Evolutionary conservation across 2,888 invertebrate species (phyloP).

Genomic region (Hypselothyrea guttata): DNA sequence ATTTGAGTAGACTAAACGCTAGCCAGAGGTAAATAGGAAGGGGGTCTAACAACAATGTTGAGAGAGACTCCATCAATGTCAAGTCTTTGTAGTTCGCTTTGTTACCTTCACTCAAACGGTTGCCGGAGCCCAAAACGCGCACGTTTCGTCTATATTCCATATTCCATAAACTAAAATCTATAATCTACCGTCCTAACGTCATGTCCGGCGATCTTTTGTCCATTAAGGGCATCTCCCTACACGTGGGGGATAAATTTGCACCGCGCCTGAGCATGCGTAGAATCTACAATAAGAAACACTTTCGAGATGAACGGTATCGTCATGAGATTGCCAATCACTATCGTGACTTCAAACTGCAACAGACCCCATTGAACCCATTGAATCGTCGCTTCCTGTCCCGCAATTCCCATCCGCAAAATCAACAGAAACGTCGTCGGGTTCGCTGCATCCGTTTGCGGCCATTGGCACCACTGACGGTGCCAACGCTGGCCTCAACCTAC

Average conservation of each 20-base stretch:
- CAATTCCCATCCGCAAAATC: constrained; percentile 17
- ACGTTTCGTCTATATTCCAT: not conserved
- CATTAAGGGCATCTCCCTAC: constrained; percentile 59
- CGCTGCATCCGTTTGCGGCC: constrained; percentile 39
- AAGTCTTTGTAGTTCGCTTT: constrained; percentile 58
- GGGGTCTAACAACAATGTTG: constrained; percentile 18
- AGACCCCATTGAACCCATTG: constrained; percentile 23
- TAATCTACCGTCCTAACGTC: no score
- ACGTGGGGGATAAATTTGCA: constrained; percentile 40
- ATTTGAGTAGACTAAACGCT: constrained; percentile 16
- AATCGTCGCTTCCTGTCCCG: constrained; percentile 10
- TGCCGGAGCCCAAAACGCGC: constrained; percentile 9
- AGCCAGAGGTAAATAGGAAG: not conserved
- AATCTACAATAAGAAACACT: constrained; percentile 61
- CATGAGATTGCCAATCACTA: constrained; percentile 81
- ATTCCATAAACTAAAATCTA: not conserved
- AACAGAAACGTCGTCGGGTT: constrained; percentile 29
- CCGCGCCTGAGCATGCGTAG: constrained; percentile 65
- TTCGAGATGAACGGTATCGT: constrained; percentile 57
- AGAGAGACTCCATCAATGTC: constrained; percentile 49
- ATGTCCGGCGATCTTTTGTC: constrained; percentile 44
- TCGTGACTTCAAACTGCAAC: constrained; percentile 75
- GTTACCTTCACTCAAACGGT: constrained; percentile 55
- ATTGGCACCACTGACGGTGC: constrained; percentile 21
- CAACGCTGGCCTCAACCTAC: constrained; percentile 44